A percentile compares a stretch with the other conserved stretches of the same genome.
Evolutionary conservation across 2,888 invertebrate species (phyloP).

Genomic region (Pachliopta kotzebuea): DNA sequence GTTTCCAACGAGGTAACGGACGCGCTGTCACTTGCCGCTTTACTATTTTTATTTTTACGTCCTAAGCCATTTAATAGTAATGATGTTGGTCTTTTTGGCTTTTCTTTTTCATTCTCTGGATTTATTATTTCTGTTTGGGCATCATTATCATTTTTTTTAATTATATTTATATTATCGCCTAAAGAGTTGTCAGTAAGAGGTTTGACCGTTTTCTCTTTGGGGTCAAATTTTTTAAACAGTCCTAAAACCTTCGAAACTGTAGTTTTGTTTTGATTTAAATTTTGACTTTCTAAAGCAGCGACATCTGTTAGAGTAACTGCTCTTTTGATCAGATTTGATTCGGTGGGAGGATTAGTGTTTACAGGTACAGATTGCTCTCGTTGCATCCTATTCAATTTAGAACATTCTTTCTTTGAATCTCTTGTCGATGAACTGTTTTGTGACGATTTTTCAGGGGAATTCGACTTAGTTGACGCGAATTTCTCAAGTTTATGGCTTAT

Average conservation of each 20-base stretch:
- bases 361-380: slow-evolving; percentile 85
- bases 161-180: slow-evolving; percentile 40
- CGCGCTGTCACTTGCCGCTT: slow-evolving; percentile 68
- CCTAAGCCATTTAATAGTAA: slow-evolving; percentile 77
- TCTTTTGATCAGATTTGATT: slow-evolving; percentile 84
- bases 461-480: slow-evolving; percentile 77
- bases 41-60: slow-evolving; percentile 73
- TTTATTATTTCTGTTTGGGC: slow-evolving; percentile 37
- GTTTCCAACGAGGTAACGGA: slow-evolving; percentile 45
- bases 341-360: slow-evolving; percentile 75
- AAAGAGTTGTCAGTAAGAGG: slow-evolving; percentile 50
- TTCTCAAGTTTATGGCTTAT: slow-evolving; percentile 90
- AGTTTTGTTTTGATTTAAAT: slow-evolving; percentile 76
- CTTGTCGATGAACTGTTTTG: slow-evolving; percentile 45
- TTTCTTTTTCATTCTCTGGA: slow-evolving; percentile 57
- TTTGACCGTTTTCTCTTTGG: slow-evolving; percentile 71
- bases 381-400: slow-evolving; percentile 80
- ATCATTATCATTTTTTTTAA: slow-evolving; percentile 42
- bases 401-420: slow-evolving; percentile 50
- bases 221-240: slow-evolving; percentile 87
- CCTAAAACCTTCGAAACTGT: slow-evolving; percentile 89
- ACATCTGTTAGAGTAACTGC: slow-evolving; percentile 87
- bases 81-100: slow-evolving; percentile 77
- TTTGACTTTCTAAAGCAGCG: slow-evolving; percentile 65
- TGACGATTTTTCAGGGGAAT: slow-evolving; percentile 72